Conservation (phyloP, 1,140 invertebrate genomes). For the Drosophila pseudoobscura region DNA sequence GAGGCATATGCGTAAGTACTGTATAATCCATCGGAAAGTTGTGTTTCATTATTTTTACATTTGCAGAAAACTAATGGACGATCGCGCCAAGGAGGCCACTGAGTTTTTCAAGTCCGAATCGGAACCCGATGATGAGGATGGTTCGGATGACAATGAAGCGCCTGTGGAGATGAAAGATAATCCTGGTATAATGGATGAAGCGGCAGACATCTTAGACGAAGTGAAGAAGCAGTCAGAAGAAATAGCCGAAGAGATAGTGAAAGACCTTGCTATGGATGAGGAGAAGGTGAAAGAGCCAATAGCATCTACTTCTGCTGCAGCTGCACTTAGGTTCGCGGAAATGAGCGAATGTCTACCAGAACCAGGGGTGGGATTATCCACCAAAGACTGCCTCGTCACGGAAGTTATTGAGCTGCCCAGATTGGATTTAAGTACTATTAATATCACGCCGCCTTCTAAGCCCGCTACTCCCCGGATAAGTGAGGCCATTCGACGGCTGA, state of each 20-base stretch:
- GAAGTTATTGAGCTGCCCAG: slow-evolving; percentile 72
- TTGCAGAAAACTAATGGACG: slow-evolving; percentile 84
- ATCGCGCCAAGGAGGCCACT: slow-evolving; percentile 84
- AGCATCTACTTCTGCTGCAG: slow-evolving; percentile 15
- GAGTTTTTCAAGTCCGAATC: slow-evolving; percentile 85
- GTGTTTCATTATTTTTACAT: too few species aligned
- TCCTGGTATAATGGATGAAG: slow-evolving; percentile 15
- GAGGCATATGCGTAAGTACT: slow-evolving; percentile 83
- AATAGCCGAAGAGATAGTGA: neutral
- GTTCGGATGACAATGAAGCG: neutral
- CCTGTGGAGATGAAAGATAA: slow-evolving; percentile 37
- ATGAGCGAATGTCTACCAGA: neutral
- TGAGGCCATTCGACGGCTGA: slow-evolving; percentile 53
- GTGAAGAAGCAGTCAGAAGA: neutral
- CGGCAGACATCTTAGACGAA: neutral
- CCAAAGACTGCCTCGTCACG: slow-evolving; percentile 52
- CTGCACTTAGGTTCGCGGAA: neutral
- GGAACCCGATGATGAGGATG: slow-evolving; percentile 43
- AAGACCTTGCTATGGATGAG: neutral
- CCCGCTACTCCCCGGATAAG: slow-evolving; percentile 51
- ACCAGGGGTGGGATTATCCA: neutral
- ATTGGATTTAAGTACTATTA: slow-evolving; percentile 63
- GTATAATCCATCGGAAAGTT: neutral
- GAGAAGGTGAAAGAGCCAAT: slow-evolving; percentile 8
- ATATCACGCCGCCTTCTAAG: slow-evolving; percentile 52